Base-by-base conservation (phyloP, 2,797 vertebrate species). In the Pseudotriccus pelzelni region DNA sequence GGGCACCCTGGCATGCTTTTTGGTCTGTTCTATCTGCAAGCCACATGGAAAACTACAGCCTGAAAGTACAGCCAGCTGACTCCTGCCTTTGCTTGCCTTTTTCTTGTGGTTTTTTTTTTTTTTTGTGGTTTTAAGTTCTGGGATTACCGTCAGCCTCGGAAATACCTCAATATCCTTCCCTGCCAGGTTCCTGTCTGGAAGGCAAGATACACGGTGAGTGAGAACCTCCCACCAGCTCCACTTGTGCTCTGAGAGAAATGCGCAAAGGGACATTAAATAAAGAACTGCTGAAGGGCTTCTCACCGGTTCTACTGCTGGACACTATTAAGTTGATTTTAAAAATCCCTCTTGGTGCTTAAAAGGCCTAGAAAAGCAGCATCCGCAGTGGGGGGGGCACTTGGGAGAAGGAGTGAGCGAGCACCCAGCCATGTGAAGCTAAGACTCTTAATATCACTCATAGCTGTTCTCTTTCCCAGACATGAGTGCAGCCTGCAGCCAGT, bases 101-200 rank as follows among this genome's bases (percentile, higher is more conserved):
- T 39, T 90, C 32, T 68, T 78, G 4, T 20, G 44, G 77, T 19
- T 16, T 87, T 73, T 89, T 67, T 96, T 80, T 4, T 34, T 21
- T 49, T 92, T 77, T 95, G 47, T 49, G 47, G 47, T 73, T 96
- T 84, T 4, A 85, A 99, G 99, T 99, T 99, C 92, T 99, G 99
- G 99, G 99, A 99, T 98, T 99, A 98, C 96, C 98, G 99, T 89
- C 99, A 99, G 96, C 99, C 99, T 84, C 98, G 99, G 96, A 99
- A 99, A 94, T 99, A 99, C 97, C 98, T 99, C 96, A 99, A 97
- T 97, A 99, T 99, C 96, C 97, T 99, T 93, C 99, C 99, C 68
- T 99, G 99, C 94, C 99, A 99, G 97, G 99, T 99, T 58, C 99
- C 99, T 0, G 99, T 99, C 91, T 99, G 99, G 99, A 99, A 99